phyloP scores from a whole-genome alignment of 2,113 vertebrate genomes.

The Ptyas mucosa region DNA sequence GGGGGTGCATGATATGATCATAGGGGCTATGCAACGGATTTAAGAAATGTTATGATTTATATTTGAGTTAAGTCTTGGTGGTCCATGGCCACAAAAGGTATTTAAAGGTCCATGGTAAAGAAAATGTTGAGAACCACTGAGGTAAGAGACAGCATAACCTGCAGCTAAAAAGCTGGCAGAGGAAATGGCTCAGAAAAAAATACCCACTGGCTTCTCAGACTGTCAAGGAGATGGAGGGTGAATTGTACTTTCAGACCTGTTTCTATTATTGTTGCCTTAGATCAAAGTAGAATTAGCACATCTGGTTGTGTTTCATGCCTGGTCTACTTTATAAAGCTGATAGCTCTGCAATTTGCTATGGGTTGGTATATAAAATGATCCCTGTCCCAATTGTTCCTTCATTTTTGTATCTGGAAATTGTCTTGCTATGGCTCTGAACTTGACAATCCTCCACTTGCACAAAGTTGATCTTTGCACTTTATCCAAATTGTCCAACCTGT shows the following conservation, averaged over 20 bases:
- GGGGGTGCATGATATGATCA: too few species aligned
- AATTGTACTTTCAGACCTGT: background rate
- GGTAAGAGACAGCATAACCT: background rate
- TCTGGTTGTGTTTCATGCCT: background rate
- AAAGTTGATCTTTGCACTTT: background rate
- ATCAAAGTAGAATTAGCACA: too few species aligned
- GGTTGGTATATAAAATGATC: background rate
- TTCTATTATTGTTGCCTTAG: background rate
- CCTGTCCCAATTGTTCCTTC: background rate
- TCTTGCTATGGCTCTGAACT: background rate
- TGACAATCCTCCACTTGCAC: background rate
- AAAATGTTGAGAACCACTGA: too few species aligned
- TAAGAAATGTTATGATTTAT: too few species aligned
- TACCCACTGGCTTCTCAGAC: background rate
- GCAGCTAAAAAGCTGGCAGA: background rate
- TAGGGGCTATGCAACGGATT: too few species aligned
- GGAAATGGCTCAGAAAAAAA: background rate
- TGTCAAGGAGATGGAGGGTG: background rate
- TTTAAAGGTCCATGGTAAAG: too few species aligned
- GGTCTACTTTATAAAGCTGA: background rate
- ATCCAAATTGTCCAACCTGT: background rate
- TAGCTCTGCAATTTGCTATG: background rate
- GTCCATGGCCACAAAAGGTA: too few species aligned
- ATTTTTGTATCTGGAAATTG: background rate
- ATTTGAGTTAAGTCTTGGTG: too few species aligned